Evolutionary conservation across 1,140 invertebrate species (phyloP).

Genomic region (Drosophila lacertosa): DNA sequence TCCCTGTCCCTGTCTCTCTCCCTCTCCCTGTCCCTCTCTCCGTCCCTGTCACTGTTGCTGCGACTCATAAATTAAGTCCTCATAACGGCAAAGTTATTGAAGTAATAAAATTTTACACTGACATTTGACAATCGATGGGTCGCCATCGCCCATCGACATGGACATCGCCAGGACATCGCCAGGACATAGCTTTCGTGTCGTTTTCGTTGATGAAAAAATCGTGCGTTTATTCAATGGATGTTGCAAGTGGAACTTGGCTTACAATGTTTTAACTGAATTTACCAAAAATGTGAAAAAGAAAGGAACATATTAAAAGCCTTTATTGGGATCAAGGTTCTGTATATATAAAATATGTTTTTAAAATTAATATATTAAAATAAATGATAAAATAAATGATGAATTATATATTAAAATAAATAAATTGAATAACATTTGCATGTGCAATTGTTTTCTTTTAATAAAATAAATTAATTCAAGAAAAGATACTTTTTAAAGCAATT

Average conservation of each 20-base stretch:
- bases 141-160: slow-evolving; percentile 50
- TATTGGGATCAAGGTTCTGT: no score
- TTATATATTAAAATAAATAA: no score
- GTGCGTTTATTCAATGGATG: slow-evolving; percentile 30
- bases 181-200: slow-evolving; percentile 16
- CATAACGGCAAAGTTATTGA: slow-evolving; percentile 81
- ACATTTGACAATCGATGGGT: slow-evolving; percentile 77
- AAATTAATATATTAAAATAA: no score
- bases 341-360: no score
- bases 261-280: slow-evolving; percentile 18
- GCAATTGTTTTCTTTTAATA: no score
- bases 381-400: no score
- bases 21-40: slow-evolving; percentile 62
- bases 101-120: slow-evolving; percentile 81
- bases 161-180: slow-evolving; percentile 7
- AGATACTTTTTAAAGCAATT: no score
- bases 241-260: not conserved
- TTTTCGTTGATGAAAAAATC: slow-evolving; percentile 32
- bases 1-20: slow-evolving; percentile 47
- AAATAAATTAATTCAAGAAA: no score
- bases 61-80: slow-evolving; percentile 80
- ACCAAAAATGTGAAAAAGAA: not conserved
- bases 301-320: no score
- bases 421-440: no score
- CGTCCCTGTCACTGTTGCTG: slow-evolving; percentile 57